Base-by-base conservation (phyloP, 1,140 invertebrate species). In the Nephila pilipes region DNA sequence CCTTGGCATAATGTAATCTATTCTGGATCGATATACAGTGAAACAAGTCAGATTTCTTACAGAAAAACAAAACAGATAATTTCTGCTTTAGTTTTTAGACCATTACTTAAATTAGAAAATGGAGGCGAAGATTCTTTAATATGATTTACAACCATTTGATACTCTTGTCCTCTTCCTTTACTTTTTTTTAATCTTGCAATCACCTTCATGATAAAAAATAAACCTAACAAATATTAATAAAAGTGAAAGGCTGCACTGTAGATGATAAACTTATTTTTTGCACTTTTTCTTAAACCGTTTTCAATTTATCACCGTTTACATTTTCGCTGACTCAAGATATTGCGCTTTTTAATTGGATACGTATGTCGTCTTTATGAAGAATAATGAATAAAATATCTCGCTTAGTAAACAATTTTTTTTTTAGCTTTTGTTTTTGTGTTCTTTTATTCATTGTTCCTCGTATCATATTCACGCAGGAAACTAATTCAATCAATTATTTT, bases 21-120 rank as follows among this genome's bases (percentile, higher is more conserved):
- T 85, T 32, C 36, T 20, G 29, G 75, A 80, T 80, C 75, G 75
- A 80, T 80, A 80, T 6, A 6, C 20, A 32, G 16, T 6, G 75
- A 38, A 80, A 22, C 29, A 38, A 80, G 75, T 80, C 29, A 80
- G 32, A 80, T 80, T 80, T 80, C 18, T 80, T 29, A 38, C 2
- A 32, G 36, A 32, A 80, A 80, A 80, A 80, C 14, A 32, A 38
- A 80, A 80, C 29, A 80, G 75, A 80, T 80, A 80, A 80, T 80
- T 38, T 38, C 75, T 29, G 0, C 46, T 46, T n/a, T 29, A 20
- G 32, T 80, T 80, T 80, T 80, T 38, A 80, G 32, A 32, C 75
- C 75, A 80, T 80, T 80, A 80, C 75, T 80, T n/a, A 80, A 80
- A 80, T 80, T 80, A 80, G 75, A 38, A 32, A 29, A 38, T 14